Evolutionary conservation across 2,888 invertebrate species (phyloP).

Genomic region (Philereme transversata): DNA sequence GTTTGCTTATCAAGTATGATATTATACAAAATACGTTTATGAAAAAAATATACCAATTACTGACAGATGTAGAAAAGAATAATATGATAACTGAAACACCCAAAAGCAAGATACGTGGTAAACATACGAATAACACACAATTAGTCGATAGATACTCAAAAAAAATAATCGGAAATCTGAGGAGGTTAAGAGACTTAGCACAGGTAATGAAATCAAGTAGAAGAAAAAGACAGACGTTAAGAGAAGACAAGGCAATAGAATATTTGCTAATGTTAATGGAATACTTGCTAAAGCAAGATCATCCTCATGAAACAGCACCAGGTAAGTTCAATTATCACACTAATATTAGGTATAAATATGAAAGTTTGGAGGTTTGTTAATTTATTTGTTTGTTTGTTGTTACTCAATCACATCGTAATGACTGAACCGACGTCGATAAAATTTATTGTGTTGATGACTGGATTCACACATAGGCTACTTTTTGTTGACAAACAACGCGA

Average conservation of each 20-base stretch:
- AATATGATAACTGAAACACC: constrained; percentile 24
- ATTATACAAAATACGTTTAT: constrained; percentile 64
- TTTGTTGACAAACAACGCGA: too few species aligned
- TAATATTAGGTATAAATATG: neutral
- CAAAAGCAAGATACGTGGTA: constrained; percentile 28
- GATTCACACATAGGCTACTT: too few species aligned
- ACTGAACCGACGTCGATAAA: too few species aligned
- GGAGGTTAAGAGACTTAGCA: constrained; percentile 59
- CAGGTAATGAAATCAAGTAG: constrained; percentile 49
- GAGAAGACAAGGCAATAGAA: constrained; percentile 59
- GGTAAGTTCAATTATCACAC: constrained; percentile 44
- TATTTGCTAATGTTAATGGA: constrained; percentile 70
- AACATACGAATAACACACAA: constrained; percentile 32
- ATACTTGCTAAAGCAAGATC: constrained; percentile 62
- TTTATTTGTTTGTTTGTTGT: too few species aligned
- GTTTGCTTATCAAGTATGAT: constrained; percentile 57
- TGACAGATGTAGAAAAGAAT: constrained; percentile 47
- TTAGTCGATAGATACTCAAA: constrained; percentile 55
- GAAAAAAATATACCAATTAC: constrained; percentile 55
- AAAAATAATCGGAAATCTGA: constrained; percentile 63
- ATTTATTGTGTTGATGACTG: too few species aligned
- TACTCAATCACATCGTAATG: too few species aligned
- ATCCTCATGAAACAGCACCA: constrained; percentile 51
- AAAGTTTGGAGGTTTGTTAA: too few species aligned
- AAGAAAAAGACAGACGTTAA: constrained; percentile 51